phyloP scores from a whole-genome alignment of 2,797 vertebrate species.

The Phrynocephalus forsythii region DNA sequence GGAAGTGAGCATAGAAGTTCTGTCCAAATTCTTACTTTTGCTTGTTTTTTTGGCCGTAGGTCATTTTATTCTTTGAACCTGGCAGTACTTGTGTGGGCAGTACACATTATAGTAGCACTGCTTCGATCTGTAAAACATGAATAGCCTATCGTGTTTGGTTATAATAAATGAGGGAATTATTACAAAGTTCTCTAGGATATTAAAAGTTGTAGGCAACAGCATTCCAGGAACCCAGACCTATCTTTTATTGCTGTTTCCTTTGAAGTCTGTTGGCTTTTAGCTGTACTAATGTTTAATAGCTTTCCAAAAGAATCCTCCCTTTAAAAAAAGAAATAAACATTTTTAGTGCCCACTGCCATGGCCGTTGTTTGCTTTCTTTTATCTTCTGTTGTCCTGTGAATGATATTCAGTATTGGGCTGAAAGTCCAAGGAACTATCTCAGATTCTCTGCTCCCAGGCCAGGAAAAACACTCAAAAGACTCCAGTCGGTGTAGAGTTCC shows the following conservation, averaged over 20 bases:
- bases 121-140: neutral
- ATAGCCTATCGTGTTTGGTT: neutral
- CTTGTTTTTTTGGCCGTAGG: neutral
- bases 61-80: neutral
- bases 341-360: neutral
- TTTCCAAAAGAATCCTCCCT: neutral
- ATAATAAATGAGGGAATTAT: neutral
- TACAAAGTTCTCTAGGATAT: constrained; percentile 5
- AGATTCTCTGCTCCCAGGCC: neutral
- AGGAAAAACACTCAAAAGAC: neutral
- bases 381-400: neutral
- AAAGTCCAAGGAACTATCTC: neutral
- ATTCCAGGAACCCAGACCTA: neutral
- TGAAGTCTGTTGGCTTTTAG: neutral
- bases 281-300: neutral
- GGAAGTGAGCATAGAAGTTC: neutral
- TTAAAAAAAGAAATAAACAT: neutral
- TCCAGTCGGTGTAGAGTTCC: neutral
- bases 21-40: neutral
- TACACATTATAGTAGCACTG: neutral
- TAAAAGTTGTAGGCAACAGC: neutral
- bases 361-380: neutral
- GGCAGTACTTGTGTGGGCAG: neutral
- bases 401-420: too few relatives aligned
- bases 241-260: constrained; percentile 7